These are phyloP conservation scores for Xenentodon cancila DNA, from an alignment of 2,797 vertebrate genomes.

Conservation along the genomic window DNA sequence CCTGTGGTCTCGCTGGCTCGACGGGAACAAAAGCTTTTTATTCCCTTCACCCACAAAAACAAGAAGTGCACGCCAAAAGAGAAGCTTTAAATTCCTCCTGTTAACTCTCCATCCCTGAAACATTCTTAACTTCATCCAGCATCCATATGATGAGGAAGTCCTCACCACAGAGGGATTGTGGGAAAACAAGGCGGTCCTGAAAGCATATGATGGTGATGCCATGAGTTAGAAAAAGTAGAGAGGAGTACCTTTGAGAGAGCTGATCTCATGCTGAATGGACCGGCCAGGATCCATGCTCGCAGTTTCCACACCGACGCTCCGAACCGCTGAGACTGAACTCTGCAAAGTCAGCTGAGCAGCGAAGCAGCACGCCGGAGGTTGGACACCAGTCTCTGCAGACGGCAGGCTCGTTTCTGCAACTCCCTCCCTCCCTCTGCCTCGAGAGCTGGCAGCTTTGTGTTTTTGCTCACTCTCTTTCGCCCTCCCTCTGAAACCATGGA, in stretches of 20 bases:
- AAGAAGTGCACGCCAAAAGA: neutral
- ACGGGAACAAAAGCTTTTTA: constrained; percentile 56
- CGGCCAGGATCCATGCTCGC: constrained; percentile 82
- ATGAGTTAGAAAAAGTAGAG: constrained; percentile 21
- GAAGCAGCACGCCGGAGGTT: constrained; percentile 51
- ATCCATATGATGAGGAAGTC: constrained; percentile 36
- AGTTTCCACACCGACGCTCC: constrained; percentile 15
- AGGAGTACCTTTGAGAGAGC: constrained; percentile 87
- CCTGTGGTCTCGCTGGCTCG: constrained; percentile 22
- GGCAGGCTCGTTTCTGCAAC: constrained; percentile 23
- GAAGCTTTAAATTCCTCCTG: constrained; percentile 25
- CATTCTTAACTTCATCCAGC: constrained; percentile 22
- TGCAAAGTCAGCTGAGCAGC: constrained; percentile 48
- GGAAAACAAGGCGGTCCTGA: constrained; percentile 59
- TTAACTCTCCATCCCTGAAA: constrained; percentile 13
- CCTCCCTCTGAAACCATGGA: constrained; percentile 40
- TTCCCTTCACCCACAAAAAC: constrained; percentile 41
- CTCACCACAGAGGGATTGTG: constrained; percentile 48
- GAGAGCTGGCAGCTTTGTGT: constrained; percentile 66
- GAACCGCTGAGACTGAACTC: constrained; percentile 30
- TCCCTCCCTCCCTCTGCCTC: constrained; percentile 39
- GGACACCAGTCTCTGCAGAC: constrained; percentile 27
- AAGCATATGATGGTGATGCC: constrained; percentile 21
- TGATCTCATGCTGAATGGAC: constrained; percentile 92
- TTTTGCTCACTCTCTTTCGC: constrained; percentile 62